Evolutionary conservation across 2,797 vertebrate genomes (phyloP).

Genomic region (Gallinago nigripennis): DNA sequence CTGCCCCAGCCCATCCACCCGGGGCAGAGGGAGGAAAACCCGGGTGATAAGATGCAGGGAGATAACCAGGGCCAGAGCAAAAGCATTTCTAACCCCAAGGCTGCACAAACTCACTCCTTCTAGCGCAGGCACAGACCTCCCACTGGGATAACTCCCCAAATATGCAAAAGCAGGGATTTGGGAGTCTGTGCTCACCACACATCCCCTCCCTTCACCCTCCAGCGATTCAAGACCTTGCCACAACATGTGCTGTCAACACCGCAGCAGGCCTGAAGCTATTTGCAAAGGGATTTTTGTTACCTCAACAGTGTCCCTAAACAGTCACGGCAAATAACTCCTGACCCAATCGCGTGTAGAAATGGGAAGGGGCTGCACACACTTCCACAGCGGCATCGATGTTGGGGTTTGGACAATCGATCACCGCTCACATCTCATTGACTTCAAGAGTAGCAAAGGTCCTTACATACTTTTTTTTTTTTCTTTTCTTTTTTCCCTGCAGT

Average conservation of each 20-base stretch:
- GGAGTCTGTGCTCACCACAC: not conserved
- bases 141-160: rapidly evolving
- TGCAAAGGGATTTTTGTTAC: not conserved
- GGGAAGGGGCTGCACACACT: not conserved
- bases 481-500: not conserved
- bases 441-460: not conserved
- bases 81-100: not conserved
- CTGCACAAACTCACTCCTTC: rapidly evolving
- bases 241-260: rapidly evolving
- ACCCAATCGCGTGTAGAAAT: not conserved
- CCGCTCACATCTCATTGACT: rapidly evolving
- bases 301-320: not conserved
- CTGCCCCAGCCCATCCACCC: not conserved
- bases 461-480: not conserved
- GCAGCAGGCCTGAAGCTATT: not conserved
- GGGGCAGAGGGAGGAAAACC: not conserved
- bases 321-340: not conserved
- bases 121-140: not conserved
- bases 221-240: not conserved
- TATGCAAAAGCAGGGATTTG: rapidly evolving
- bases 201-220: not conserved
- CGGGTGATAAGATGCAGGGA: not conserved
- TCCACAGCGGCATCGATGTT: not conserved
- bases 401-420: not conserved
- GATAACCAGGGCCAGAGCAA: rapidly evolving